phyloP scores from a whole-genome alignment of 2,797 vertebrate genomes.

The Gymnoscopelus microlampas region DNA sequence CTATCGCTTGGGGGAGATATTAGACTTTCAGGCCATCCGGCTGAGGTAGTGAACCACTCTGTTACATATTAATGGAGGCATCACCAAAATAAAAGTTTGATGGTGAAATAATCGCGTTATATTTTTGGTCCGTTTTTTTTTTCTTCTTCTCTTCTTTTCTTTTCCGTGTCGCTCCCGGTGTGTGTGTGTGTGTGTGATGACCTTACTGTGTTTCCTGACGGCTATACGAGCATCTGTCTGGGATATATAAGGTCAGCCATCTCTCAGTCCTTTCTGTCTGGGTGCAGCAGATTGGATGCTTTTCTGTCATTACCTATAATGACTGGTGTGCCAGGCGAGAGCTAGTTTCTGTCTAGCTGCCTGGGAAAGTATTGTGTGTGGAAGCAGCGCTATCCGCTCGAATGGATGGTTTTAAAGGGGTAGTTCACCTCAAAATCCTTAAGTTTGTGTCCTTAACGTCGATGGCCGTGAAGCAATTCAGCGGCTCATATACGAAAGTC shows the following conservation, averaged over 20 bases:
- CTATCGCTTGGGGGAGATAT: no score
- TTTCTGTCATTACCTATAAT: constrained; percentile 61
- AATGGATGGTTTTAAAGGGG: background rate
- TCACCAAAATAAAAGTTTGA: no score
- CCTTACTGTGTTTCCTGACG: constrained; percentile 45
- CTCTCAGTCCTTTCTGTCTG: constrained; percentile 39
- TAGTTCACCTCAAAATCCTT: background rate
- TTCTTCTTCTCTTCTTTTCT: no score
- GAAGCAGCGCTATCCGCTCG: background rate
- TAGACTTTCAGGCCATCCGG: no score
- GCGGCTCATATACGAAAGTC: constrained; percentile 1
- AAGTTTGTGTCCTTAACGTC: background rate
- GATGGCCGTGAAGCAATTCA: background rate
- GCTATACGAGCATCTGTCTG: constrained; percentile 56
- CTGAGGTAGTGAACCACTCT: no score
- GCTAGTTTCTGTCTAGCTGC: background rate
- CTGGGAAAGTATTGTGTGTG: background rate
- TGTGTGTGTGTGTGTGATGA: no score
- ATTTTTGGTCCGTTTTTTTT: no score
- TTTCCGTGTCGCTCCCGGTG: no score
- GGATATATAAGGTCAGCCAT: constrained; percentile 46
- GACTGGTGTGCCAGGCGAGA: constrained; percentile 31
- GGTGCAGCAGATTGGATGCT: constrained; percentile 45
- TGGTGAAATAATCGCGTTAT: no score
- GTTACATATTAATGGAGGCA: no score